Evolutionary conservation across 2,888 invertebrate species (phyloP).

Genomic region (Pristionchus entomophagus): DNA sequence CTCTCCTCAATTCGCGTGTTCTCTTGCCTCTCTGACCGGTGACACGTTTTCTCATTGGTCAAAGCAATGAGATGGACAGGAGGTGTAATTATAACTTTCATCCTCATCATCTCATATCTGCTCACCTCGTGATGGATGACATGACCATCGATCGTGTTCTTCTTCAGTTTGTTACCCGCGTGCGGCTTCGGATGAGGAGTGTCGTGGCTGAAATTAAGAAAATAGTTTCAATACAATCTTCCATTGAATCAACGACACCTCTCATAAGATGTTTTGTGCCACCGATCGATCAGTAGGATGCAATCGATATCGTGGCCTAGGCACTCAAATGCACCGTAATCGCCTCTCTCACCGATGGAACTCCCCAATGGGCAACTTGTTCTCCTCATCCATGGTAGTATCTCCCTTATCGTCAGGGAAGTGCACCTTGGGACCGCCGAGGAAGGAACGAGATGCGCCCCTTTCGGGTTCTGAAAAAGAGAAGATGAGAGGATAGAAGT

Average conservation of each 20-base stretch:
- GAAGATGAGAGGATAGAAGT: too few relatives aligned
- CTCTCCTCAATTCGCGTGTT: too few relatives aligned
- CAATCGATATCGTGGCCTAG: too few relatives aligned
- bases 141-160: constrained; percentile 77
- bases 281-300: too few relatives aligned
- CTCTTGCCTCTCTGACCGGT: too few relatives aligned
- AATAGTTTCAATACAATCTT: background rate
- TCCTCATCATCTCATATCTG: background rate
- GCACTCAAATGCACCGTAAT: background rate
- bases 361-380: constrained; percentile 78
- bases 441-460: constrained; percentile 56
- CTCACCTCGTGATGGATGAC: constrained; percentile 73
- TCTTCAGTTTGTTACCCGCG: constrained; percentile 63
- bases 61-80: background rate
- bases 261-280: too few relatives aligned
- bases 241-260: too few relatives aligned
- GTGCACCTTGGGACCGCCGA: constrained; percentile 76
- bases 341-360: constrained; percentile 57
- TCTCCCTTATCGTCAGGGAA: constrained; percentile 68
- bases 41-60: too few relatives aligned
- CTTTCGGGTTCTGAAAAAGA: constrained; percentile 42
- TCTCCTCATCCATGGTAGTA: constrained; percentile 77
- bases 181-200: constrained; percentile 90
- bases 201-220: constrained; percentile 84
- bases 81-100: background rate